Evolutionary conservation across 2,888 invertebrate species (phyloP).

Genomic region (Drosophila lutescens): DNA sequence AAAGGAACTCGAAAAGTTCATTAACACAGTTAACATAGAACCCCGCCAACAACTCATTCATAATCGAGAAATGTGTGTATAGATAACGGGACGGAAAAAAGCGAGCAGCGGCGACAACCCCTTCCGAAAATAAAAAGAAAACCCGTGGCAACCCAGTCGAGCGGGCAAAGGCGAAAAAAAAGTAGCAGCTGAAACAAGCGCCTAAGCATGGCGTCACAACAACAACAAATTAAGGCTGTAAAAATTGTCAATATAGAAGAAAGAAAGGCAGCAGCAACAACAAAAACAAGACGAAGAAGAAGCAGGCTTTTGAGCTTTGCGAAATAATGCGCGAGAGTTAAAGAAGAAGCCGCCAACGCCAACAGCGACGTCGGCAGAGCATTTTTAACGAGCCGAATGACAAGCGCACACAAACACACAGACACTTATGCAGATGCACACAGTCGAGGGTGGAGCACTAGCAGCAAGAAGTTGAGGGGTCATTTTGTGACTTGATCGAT

Average conservation of each 20-base stretch:
- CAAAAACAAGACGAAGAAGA: neutral
- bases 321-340: slow-evolving; percentile 76
- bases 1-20: slow-evolving; percentile 55
- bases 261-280: slow-evolving; percentile 53
- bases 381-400: slow-evolving; percentile 74
- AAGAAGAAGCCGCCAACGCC: slow-evolving; percentile 70
- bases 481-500: neutral
- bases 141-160: slow-evolving; percentile 70
- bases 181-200: slow-evolving; percentile 67
- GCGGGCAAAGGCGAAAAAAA: slow-evolving; percentile 60
- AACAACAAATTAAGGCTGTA: slow-evolving; percentile 69
- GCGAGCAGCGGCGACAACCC: slow-evolving; percentile 31
- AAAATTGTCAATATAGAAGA: slow-evolving; percentile 72
- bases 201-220: slow-evolving; percentile 74
- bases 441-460: slow-evolving; percentile 45
- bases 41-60: slow-evolving; percentile 56
- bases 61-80: slow-evolving; percentile 67
- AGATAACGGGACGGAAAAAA: slow-evolving; percentile 60
- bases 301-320: slow-evolving; percentile 49
- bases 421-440: slow-evolving; percentile 11
- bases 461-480: neutral
- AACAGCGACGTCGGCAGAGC: slow-evolving; percentile 52
- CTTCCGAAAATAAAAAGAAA: slow-evolving; percentile 30
- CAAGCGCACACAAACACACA: slow-evolving; percentile 56
- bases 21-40: slow-evolving; percentile 62